Percentiles rank a stretch among this genome's conserved stretches.
Evolutionary conservation across 2,888 invertebrate species (phyloP).

Genomic region (Leptinotarsa tumamoca): DNA sequence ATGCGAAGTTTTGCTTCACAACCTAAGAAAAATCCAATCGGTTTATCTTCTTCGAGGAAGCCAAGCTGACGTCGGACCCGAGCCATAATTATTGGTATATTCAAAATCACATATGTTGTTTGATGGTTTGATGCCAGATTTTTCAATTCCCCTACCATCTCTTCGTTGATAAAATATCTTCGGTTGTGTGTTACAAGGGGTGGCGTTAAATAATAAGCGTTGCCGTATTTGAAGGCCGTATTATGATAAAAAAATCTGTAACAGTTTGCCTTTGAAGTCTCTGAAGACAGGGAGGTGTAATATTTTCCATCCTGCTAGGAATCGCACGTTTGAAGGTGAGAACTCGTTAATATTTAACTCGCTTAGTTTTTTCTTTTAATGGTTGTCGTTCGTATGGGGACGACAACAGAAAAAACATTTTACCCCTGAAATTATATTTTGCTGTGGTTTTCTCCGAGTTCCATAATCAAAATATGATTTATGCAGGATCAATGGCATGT

Average conservation of each 20-base stretch:
- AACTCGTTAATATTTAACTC: too few relatives aligned
- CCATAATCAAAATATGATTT: too few relatives aligned
- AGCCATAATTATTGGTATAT: conserved; percentile 48
- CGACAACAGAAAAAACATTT: too few relatives aligned
- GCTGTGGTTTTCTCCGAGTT: too few relatives aligned
- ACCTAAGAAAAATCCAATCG: conserved; percentile 49
- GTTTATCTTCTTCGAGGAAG: conserved; percentile 41
- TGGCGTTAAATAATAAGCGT: neutral
- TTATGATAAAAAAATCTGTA: neutral
- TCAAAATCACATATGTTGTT: conserved; percentile 50
- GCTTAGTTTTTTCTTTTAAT: too few relatives aligned
- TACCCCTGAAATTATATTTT: too few relatives aligned
- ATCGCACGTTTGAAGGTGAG: too few relatives aligned
- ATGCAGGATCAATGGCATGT: too few relatives aligned
- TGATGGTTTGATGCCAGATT: conserved; percentile 44
- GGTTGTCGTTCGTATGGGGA: too few relatives aligned
- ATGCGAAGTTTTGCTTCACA: conserved; percentile 60
- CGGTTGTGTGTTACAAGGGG: neutral
- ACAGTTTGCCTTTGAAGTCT: neutral
- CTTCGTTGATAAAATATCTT: conserved; percentile 4
- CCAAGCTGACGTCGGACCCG: conserved; percentile 47
- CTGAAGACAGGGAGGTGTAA: too few relatives aligned
- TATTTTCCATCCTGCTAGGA: too few relatives aligned
- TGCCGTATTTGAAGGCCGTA: neutral
- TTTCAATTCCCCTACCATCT: conserved; percentile 30